These are phyloP conservation scores for human (Homo sapiens) DNA, from an alignment of 2,113 vertebrate genomes.

Conservation along the genomic window DNA sequence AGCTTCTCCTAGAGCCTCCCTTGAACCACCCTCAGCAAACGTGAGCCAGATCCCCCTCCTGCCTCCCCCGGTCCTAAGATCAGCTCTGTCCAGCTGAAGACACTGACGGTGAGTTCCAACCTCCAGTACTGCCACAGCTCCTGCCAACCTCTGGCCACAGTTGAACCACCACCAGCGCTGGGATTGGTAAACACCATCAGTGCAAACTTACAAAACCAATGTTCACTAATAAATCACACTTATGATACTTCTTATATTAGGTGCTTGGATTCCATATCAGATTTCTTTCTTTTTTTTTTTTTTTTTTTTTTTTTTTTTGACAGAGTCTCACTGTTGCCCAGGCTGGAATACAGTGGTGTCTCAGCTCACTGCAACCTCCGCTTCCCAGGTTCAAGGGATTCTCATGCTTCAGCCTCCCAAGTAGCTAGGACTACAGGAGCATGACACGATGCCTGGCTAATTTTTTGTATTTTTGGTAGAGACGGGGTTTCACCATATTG, in stretches of 20 bases:
- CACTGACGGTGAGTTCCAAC: accelerated
- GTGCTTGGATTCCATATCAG: not conserved
- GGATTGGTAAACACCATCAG: not conserved
- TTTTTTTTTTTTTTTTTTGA: too few relatives aligned
- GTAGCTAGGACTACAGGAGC: too few relatives aligned
- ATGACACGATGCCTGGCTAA: too few relatives aligned
- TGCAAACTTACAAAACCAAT: not conserved
- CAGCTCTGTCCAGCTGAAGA: not conserved
- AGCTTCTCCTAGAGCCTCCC: not conserved
- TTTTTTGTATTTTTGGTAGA: too few relatives aligned
- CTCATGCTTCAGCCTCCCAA: too few relatives aligned
- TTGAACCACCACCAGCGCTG: accelerated
- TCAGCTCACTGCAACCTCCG: too few relatives aligned
- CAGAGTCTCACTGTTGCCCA: too few relatives aligned
- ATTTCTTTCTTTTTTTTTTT: not conserved
- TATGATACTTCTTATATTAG: not conserved
- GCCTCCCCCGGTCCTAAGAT: accelerated
- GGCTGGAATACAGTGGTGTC: too few relatives aligned
- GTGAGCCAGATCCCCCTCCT: accelerated
- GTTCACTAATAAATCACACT: not conserved
- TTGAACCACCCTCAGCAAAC: not conserved
- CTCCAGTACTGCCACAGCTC: not conserved
- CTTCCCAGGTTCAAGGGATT: too few relatives aligned
- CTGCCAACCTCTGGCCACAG: too few relatives aligned
- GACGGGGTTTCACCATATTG: too few relatives aligned